Percentiles rank a stretch among this genome's conserved stretches.
These are phyloP conservation scores for Gopherus evgoodei DNA, from an alignment of 2,113 vertebrate species.

Conservation along the genomic window DNA sequence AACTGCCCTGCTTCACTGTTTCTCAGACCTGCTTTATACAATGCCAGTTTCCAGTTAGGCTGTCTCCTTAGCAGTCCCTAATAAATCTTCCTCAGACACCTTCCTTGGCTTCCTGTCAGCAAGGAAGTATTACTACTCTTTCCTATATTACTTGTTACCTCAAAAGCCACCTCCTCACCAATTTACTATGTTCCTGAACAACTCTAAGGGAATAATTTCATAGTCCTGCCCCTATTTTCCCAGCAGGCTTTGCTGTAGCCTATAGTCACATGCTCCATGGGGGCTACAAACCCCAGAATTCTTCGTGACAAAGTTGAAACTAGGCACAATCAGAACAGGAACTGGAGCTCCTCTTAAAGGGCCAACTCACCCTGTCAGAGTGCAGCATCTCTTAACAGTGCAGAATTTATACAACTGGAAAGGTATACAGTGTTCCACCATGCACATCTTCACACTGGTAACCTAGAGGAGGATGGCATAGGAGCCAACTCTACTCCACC, in stretches of 20 bases:
- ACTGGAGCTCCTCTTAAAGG: neutral
- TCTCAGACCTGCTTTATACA: neutral
- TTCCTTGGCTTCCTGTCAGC: neutral
- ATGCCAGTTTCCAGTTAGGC: neutral
- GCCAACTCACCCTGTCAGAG: neutral
- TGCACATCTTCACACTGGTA: neutral
- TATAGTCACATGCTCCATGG: neutral
- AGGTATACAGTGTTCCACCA: neutral
- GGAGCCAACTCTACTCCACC: neutral
- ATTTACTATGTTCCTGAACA: neutral
- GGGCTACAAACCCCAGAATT: no score
- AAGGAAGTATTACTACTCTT: neutral
- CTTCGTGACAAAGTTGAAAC: neutral
- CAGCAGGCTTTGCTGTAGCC: neutral
- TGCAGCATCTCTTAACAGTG: neutral
- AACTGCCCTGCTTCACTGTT: neutral
- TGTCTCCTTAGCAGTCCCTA: neutral
- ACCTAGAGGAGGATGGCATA: neutral
- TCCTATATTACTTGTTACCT: neutral
- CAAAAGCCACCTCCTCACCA: neutral
- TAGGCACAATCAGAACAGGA: neutral
- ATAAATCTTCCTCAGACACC: neutral
- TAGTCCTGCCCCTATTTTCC: neutral
- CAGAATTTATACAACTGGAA: neutral
- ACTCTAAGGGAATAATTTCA: neutral